phyloP scores from a whole-genome alignment of 2,797 vertebrate genomes.

The Psittacula echo region DNA sequence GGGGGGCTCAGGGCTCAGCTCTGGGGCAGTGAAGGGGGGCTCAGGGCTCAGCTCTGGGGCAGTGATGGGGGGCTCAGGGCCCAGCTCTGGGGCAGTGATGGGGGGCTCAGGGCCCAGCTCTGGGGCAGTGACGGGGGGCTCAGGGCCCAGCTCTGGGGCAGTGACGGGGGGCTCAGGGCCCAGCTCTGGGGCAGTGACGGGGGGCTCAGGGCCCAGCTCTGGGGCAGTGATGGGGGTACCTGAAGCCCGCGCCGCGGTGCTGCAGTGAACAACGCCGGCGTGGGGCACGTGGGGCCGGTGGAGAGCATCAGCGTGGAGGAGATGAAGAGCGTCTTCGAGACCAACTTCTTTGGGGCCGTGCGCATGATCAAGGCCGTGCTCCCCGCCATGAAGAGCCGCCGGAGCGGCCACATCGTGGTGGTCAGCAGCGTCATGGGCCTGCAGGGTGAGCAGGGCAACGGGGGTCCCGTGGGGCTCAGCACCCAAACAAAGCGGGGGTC shows the following conservation, averaged over 20 bases:
- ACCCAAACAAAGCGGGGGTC: background rate
- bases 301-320: constrained; percentile 89
- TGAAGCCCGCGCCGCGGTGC: accelerated
- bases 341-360: constrained; percentile 93
- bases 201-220: too few species aligned
- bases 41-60: too few species aligned
- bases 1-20: too few species aligned
- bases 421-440: constrained; percentile 97
- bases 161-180: too few species aligned
- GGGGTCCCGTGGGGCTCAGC: too few species aligned
- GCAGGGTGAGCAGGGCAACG: constrained; percentile 80
- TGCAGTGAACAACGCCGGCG: constrained; percentile 92
- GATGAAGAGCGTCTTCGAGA: constrained; percentile 91
- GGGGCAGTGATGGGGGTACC: background rate
- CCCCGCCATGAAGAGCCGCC: constrained; percentile 90
- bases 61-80: too few species aligned
- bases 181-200: too few species aligned
- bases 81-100: too few species aligned
- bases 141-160: too few species aligned
- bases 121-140: too few species aligned
- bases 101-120: too few species aligned
- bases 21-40: too few species aligned
- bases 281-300: constrained; percentile 88
- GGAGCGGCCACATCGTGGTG: constrained; percentile 89
- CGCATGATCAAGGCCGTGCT: constrained; percentile 93